Conservation (phyloP, 1,140 invertebrate genomes). For the Aricia agestis region DNA sequence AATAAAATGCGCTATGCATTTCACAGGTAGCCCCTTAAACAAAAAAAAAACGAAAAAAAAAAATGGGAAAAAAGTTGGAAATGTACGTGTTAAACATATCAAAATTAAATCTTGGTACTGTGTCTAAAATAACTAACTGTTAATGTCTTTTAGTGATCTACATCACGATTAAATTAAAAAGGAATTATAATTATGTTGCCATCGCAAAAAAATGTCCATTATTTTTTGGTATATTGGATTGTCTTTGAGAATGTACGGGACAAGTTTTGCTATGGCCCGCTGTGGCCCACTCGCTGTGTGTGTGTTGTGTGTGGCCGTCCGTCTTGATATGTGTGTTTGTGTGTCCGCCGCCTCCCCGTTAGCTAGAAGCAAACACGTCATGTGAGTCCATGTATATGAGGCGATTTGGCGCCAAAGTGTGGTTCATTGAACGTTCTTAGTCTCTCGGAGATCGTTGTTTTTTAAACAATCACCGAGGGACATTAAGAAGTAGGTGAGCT, state of each 20-base stretch:
- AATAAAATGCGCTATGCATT: slow-evolving; percentile 45
- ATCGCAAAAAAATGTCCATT: slow-evolving; percentile 35
- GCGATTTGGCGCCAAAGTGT: slow-evolving; percentile 34
- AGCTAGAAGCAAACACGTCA: slow-evolving; percentile 70
- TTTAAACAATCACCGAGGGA: background rate
- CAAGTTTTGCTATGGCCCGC: slow-evolving; percentile 50
- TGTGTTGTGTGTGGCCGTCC: slow-evolving; percentile 61
- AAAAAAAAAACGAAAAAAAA: slow-evolving; percentile 37
- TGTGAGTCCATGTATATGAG: slow-evolving; percentile 55
- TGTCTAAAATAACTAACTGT: slow-evolving; percentile 70
- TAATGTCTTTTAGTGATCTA: slow-evolving; percentile 75
- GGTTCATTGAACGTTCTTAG: slow-evolving; percentile 18
- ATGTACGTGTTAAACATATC: slow-evolving; percentile 57
- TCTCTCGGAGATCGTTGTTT: background rate
- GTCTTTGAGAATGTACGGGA: slow-evolving; percentile 16
- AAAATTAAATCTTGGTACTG: slow-evolving; percentile 50
- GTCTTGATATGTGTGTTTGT: slow-evolving; percentile 73
- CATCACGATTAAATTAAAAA: slow-evolving; percentile 62
- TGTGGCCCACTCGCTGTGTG: slow-evolving; percentile 50
- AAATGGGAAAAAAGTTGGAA: slow-evolving; percentile 54
- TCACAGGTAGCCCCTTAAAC: slow-evolving; percentile 28
- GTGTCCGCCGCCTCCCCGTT: slow-evolving; percentile 62
- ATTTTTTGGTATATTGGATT: slow-evolving; percentile 17
- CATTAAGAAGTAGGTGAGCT: background rate
- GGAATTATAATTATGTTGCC: slow-evolving; percentile 63